Base-by-base conservation (phyloP, 1,140 invertebrate genomes). In the Gerris buenoi region DNA sequence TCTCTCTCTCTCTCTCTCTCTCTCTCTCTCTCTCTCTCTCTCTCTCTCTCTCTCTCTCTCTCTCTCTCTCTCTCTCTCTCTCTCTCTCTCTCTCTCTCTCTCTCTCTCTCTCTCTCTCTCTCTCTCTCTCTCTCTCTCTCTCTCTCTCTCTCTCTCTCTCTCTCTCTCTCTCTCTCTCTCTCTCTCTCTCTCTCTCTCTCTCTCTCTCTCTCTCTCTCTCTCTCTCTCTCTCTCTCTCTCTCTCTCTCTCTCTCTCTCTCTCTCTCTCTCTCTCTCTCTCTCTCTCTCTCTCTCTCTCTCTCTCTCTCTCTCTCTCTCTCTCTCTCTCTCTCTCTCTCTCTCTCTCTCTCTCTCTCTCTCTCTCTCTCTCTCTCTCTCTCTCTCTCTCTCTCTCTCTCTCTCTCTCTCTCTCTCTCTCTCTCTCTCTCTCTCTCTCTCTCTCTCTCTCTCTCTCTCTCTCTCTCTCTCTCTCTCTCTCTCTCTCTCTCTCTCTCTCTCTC, bases 321-420 rank as follows among this genome's bases (percentile, higher is more conserved):
- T 56, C 46, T 56, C n/a, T 56, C 46, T 56, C n/a, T 56, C 46
- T 56, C n/a, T 56, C 46, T 56, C n/a, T 56, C 46, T 56, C n/a
- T 56, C 46, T 56, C n/a, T 56, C 46, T 56, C n/a, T 56, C 46
- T 56, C 46, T 13, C n/a, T 56, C n/a, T 56, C 10, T n/a, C 46
- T 56, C 46, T 56, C n/a, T 56, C 46, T 56, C n/a, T n/a, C 46
- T n/a, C 46, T 13, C n/a, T 56, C n/a, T n/a, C 46, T 10, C n/a
- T 56, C 46, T 56, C 46, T 56, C 46, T 13, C 46, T 13, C 46
- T 13, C 46, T 13, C 46, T 13, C 46, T 13, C 46, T 13, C 46
- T 13, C 46, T 13, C 46, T 13, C 46, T 13, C 46, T 13, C 46
- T 13, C 46, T 13, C 46, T 13, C 46, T 13, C 46, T 13, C 46